phyloP scores from a whole-genome alignment of 2,888 invertebrate species.

The Microchrysa polita region DNA sequence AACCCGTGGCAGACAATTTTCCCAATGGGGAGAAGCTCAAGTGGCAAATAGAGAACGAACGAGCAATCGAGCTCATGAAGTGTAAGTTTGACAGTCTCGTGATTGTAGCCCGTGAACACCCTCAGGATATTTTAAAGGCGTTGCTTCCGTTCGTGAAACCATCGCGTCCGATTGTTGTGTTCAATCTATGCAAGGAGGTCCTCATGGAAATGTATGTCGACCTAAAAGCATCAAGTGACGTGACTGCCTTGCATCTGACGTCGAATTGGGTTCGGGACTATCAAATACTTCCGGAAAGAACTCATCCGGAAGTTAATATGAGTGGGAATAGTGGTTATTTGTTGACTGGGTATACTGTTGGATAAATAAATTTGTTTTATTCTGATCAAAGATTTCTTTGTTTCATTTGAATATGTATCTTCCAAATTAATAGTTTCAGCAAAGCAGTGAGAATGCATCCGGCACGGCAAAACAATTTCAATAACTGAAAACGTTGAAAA shows the following conservation, averaged over 20 bases:
- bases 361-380: constrained; percentile 34
- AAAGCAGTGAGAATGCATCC: too few relatives aligned
- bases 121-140: constrained; percentile 78
- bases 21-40: constrained; percentile 65
- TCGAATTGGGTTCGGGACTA: constrained; percentile 90
- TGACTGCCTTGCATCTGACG: constrained; percentile 80
- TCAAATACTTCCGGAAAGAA: constrained; percentile 89
- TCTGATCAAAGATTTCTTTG: too few relatives aligned
- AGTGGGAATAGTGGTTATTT: constrained; percentile 89
- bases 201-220: constrained; percentile 83
- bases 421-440: too few relatives aligned
- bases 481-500: too few relatives aligned
- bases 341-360: constrained; percentile 72
- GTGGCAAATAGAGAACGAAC: constrained; percentile 76
- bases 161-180: constrained; percentile 87
- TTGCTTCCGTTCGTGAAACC: constrained; percentile 80
- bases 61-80: constrained; percentile 71
- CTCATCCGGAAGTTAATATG: constrained; percentile 95
- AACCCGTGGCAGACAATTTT: constrained; percentile 50
- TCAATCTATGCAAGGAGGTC: constrained; percentile 82
- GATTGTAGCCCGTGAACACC: constrained; percentile 87
- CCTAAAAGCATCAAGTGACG: constrained; percentile 76
- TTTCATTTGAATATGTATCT: too few relatives aligned
- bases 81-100: constrained; percentile 78
- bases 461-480: too few relatives aligned